These are phyloP conservation scores for Gambusia yucatana DNA, from an alignment of 2,797 vertebrate species.

Conservation along the genomic window DNA sequence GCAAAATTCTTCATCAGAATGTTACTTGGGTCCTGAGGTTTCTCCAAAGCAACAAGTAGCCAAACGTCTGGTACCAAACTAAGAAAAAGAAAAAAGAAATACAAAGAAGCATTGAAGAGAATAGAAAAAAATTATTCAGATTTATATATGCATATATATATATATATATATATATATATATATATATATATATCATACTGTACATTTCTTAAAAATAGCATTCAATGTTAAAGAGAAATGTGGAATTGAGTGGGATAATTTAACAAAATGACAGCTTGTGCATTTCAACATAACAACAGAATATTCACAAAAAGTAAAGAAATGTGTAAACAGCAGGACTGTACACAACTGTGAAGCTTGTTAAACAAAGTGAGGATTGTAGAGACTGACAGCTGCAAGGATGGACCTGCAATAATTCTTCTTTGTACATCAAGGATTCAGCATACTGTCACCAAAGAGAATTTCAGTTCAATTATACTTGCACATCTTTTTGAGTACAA, in stretches of 20 bases:
- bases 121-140: neutral
- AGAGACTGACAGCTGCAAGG: neutral
- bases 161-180: no score
- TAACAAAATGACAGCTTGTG: neutral
- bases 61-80: slow-evolving; percentile 37
- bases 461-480: neutral
- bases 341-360: neutral
- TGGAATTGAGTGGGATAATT: neutral
- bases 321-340: neutral
- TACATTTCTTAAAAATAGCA: neutral
- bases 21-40: slow-evolving; percentile 52
- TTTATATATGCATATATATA: no score
- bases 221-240: neutral
- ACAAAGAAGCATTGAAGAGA: slow-evolving; percentile 9
- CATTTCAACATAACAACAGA: neutral
- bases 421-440: neutral
- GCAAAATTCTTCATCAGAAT: slow-evolving; percentile 69
- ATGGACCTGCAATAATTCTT: neutral
- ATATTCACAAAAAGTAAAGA: neutral
- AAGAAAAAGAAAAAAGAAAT: slow-evolving; percentile 9
- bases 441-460: neutral
- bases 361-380: neutral
- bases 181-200: neutral
- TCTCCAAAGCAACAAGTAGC: slow-evolving; percentile 36
- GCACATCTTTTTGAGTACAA: neutral